phyloP scores from a whole-genome alignment of 1,140 invertebrate genomes.

The Penaeus indicus region DNA sequence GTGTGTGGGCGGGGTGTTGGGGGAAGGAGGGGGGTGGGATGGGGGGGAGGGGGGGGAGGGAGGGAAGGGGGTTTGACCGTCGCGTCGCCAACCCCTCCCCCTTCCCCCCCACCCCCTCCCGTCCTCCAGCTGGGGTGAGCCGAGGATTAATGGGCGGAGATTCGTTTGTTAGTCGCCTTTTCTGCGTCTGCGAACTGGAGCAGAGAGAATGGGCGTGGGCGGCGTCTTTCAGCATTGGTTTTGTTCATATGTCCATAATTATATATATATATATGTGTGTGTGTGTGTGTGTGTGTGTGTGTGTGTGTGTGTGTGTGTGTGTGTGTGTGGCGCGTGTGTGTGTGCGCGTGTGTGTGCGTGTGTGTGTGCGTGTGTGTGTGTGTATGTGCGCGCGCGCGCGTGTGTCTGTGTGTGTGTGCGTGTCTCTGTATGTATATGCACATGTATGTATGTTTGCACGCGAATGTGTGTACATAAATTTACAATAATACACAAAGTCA shows the following conservation, averaged over 20 bases:
- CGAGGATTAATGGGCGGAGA: background rate
- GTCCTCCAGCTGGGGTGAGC: background rate
- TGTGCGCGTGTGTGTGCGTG: background rate
- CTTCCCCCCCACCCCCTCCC: background rate
- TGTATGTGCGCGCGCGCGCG: background rate
- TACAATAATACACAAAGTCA: too few species aligned
- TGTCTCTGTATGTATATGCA: background rate
- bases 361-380: conserved; percentile 26
- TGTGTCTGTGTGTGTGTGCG: background rate
- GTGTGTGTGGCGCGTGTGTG: background rate
- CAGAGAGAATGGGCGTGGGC: too few species aligned
- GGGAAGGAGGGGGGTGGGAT: background rate
- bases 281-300: background rate
- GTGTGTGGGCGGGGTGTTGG: background rate
- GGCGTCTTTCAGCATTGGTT: too few species aligned
- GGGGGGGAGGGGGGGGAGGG: background rate
- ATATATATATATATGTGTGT: too few species aligned
- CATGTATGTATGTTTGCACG: background rate
- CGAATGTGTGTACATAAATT: too few species aligned
- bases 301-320: background rate
- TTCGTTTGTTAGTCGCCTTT: background rate
- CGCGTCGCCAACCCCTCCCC: background rate
- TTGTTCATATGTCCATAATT: background rate
- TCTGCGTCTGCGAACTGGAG: background rate
- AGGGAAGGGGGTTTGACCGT: background rate